Base-by-base conservation (phyloP, 2,888 invertebrate species). In the Antheraea yamamai region DNA sequence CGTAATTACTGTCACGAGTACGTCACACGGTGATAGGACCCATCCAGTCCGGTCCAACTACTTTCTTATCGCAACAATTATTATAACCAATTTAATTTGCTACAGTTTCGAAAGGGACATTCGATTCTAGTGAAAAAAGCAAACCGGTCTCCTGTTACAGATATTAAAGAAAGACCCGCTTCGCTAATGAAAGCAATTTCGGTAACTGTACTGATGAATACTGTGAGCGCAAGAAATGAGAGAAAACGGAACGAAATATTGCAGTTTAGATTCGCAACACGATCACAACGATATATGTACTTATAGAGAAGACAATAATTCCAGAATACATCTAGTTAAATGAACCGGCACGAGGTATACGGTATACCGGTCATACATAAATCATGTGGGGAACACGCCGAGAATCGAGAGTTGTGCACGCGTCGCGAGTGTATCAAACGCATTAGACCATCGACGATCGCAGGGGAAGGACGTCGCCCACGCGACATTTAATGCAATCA, bases 271-370 rank as follows among this genome's bases (percentile, higher is more conserved):
- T 91, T 91, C 92, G 82, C 84, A 79, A 84, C 91, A 89, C 90
- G 92, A 86, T 83, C 83, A 77, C 79, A 80, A 82, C 81, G 80
- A 84, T 85, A 86, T 89, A 87, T 89, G 88, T 85, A 87, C 81
- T 87, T 85, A 85, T 85, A 81, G 85, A 81, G 85, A 88, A 89
- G 89, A 89, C 89, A 91, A 92, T 91, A 91, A 91, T 91, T 91
- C 91, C 90, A 88, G 89, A 89, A 90, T 90, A 89, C 89, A 91
- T 91, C 90, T 91, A 92, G 92, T 91, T 92, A 92, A 91, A 92
- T 89, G 91, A 91, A 88, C 89, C 74, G 74, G 74, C 74, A 75
- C 89, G 85, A 84, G 84, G 84, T 86, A 88, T 88, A 88, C 86
- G 84, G 84, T 86, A 88, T 88, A 88, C 86, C 88, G 74, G 90